Base-by-base conservation (phyloP, 2,888 invertebrate species). In the Phortica okadai region DNA sequence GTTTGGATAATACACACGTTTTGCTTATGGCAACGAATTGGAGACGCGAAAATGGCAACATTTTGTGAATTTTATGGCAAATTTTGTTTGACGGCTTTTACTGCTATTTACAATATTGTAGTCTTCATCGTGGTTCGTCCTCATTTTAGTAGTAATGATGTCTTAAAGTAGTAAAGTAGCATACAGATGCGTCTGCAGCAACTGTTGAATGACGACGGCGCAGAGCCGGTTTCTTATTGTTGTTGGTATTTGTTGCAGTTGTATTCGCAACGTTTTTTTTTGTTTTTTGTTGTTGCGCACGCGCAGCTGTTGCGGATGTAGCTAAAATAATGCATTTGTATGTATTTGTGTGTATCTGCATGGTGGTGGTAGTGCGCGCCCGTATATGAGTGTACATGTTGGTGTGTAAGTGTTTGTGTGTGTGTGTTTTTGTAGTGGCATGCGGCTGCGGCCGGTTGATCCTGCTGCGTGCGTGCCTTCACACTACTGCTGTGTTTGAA, bases 321-420 rank as follows among this genome's bases (percentile, higher is more conserved):
- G 50, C 50, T 14, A 10, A 16, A 4, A 66, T n/a, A 66, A 3
- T 41, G 66, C 41, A 33, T 25, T n/a, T 14, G 64, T 41, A 66
- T 42, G 66, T 42, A 10, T 42, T 44, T 67, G 44, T 67, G 16
- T 67, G 44, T 44, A 44, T 44, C 16, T 42, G 67, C 41, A 44
- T 67, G 25, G 62, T 62, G 44, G 45, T 67, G 16, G 44, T 67
- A 76, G 76, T 81, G 83, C 44, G 67, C 58, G 73, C 74, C 64
- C 70, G 73, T 74, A n/a, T 74, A 42, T 45, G 62, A 75, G 75
- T 59, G 54, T 67, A 14, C 74, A 59, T 62, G 58, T 74, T 73
- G 70, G 69, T 44, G 21, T 42, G 41, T 14, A 45, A 44, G 33
- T 44, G 70, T 16, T 14, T 73, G 50, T 76, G 69, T 69, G 16